Conservation (phyloP, 2,113 vertebrate species). For the Catharus fuscescens region DNA sequence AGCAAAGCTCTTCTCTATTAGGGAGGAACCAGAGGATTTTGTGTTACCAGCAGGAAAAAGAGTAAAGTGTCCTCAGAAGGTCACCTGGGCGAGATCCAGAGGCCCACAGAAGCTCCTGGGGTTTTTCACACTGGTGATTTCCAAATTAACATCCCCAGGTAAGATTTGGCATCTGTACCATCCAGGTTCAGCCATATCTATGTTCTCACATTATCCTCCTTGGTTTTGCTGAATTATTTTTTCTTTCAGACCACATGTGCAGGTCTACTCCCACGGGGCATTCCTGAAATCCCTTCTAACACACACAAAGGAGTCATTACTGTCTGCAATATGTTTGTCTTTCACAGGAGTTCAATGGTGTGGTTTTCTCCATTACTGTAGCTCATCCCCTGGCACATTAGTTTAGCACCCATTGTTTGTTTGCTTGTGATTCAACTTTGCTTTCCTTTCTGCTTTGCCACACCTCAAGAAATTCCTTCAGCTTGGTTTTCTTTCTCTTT, state of each 20-base stretch:
- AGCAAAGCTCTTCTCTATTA: background rate
- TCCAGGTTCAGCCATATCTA: fast-evolving
- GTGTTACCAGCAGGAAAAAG: background rate
- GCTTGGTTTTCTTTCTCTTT: background rate
- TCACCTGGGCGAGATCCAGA: background rate
- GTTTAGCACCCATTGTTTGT: background rate
- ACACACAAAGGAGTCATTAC: background rate
- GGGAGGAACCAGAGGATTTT: background rate
- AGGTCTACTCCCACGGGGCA: fast-evolving
- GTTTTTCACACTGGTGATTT: background rate
- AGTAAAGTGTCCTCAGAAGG: background rate
- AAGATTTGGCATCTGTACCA: background rate
- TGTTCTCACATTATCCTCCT: background rate
- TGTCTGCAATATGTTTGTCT: background rate
- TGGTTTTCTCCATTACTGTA: background rate
- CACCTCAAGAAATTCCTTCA: background rate
- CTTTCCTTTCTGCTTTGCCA: background rate
- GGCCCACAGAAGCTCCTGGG: background rate
- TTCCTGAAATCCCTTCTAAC: background rate
- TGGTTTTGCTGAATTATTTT: background rate
- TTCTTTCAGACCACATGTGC: background rate
- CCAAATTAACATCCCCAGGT: background rate
- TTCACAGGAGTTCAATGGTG: fast-evolving
- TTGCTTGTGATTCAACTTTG: background rate
- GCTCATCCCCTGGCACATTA: background rate